A percentile compares a stretch with the other conserved stretches of the same genome.
phyloP scores from a whole-genome alignment of 2,797 vertebrate species.

The Nannoperca australis region DNA sequence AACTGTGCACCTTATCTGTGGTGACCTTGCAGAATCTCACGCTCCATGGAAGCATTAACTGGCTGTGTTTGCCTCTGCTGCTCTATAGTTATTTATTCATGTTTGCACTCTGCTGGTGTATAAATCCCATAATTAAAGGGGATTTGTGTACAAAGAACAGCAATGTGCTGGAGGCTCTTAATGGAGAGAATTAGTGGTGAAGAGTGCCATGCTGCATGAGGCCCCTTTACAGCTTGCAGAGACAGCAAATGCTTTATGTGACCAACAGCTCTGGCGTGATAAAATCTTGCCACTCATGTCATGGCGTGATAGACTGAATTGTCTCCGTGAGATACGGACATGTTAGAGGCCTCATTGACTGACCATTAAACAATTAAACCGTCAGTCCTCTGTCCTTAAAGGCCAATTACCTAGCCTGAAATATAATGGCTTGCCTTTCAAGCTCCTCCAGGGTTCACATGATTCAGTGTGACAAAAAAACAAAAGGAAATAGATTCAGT shows the following conservation, averaged over 20 bases:
- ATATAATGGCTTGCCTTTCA: conserved; percentile 53
- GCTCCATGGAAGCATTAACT: conserved; percentile 65
- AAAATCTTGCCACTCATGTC: conserved; percentile 59
- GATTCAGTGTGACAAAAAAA: conserved; percentile 16
- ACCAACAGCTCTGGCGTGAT: conserved; percentile 48
- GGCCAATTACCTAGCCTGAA: conserved; percentile 64
- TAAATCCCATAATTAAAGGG: conserved; percentile 83
- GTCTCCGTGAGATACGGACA: conserved; percentile 45
- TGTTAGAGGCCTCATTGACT: conserved; percentile 60
- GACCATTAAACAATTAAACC: conserved; percentile 77
- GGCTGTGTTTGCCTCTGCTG: conserved; percentile 62
- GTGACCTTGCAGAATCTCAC: conserved; percentile 76
- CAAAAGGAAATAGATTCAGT: neutral
- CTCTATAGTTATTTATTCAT: conserved; percentile 79
- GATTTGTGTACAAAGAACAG: conserved; percentile 81
- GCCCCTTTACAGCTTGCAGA: conserved; percentile 36
- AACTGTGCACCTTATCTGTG: conserved; percentile 54
- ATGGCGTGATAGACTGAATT: conserved; percentile 50
- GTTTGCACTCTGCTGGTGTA: conserved; percentile 66
- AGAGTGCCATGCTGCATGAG: conserved; percentile 52
- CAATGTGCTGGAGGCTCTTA: conserved; percentile 70
- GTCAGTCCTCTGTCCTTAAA: conserved; percentile 59
- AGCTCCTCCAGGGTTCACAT: conserved; percentile 13
- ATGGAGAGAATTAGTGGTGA: conserved; percentile 71
- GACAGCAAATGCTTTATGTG: conserved; percentile 37